Percentiles rank a stretch among this genome's conserved stretches.
These are phyloP conservation scores for Nautilus pompilius DNA, from an alignment of 1,140 invertebrate genomes.

Conservation along the genomic window DNA sequence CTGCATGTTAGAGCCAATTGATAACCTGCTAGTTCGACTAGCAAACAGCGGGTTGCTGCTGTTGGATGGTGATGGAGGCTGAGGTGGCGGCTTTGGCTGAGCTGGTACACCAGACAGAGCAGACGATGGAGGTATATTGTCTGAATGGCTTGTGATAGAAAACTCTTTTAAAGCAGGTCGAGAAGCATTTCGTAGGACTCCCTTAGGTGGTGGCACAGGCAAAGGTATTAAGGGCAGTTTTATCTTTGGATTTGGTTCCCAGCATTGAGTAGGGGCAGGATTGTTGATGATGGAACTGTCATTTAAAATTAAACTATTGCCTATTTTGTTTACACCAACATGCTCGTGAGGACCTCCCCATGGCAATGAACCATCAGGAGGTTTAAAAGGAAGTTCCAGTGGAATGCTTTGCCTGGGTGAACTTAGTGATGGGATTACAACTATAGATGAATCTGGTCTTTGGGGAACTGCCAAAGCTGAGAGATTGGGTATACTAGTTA, in stretches of 20 bases:
- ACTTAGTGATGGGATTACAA: neutral
- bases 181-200: conserved; percentile 23
- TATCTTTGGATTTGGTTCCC: conserved; percentile 3
- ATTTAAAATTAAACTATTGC: neutral
- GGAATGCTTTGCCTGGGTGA: conserved; percentile 13
- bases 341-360: neutral
- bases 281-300: neutral
- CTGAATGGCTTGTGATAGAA: conserved; percentile 11
- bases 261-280: conserved; percentile 6
- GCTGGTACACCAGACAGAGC: neutral
- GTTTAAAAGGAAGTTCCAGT: neutral
- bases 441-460: conserved; percentile 4
- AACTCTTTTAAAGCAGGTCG: conserved; percentile 26
- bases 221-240: neutral
- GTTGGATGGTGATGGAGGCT: conserved; percentile 9
- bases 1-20: neutral
- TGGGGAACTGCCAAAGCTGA: neutral
- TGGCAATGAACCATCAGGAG: neutral
- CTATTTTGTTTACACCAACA: neutral
- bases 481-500: neutral
- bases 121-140: neutral
- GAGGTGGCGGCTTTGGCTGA: conserved; percentile 10
- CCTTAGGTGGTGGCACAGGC: conserved; percentile 19
- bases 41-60: neutral
- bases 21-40: neutral